These are phyloP conservation scores for Gallinago jamesoni DNA, from an alignment of 2,113 vertebrate species.

Conservation along the genomic window DNA sequence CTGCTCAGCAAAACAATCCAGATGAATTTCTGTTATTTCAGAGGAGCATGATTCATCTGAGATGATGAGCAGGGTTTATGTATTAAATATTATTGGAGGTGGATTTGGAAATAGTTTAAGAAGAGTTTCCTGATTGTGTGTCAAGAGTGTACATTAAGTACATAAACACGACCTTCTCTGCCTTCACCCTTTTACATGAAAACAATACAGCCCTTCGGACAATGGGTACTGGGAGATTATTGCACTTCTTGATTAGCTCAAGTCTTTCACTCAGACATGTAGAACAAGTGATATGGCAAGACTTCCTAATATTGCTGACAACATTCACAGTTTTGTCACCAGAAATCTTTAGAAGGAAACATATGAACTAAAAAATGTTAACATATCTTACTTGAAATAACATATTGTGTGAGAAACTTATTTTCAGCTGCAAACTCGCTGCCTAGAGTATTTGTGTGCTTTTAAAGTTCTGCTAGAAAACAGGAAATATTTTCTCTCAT, in stretches of 20 bases:
- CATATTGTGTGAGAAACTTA: background rate
- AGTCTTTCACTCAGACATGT: background rate
- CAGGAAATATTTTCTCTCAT: constrained; percentile 53
- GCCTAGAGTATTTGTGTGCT: constrained; percentile 4
- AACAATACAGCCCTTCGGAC: background rate
- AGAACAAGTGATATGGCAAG: constrained; percentile 12
- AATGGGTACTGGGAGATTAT: background rate
- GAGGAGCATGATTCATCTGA: background rate
- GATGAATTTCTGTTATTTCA: background rate
- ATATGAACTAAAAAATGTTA: constrained; percentile 31
- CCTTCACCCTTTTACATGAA: background rate
- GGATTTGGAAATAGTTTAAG: background rate
- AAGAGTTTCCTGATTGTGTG: constrained; percentile 12
- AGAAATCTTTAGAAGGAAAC: constrained; percentile 34
- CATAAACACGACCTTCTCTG: background rate
- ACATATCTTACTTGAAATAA: background rate
- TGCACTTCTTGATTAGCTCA: constrained; percentile 8
- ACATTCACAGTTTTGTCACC: constrained; percentile 15
- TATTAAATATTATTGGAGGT: background rate
- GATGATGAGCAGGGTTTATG: background rate
- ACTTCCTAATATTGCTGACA: constrained; percentile 13
- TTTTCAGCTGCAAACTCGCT: background rate
- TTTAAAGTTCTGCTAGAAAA: constrained; percentile 45
- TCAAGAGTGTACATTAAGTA: background rate
- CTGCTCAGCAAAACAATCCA: background rate